phyloP scores from a whole-genome alignment of 2,888 invertebrate genomes.

The Athalia rosae region DNA sequence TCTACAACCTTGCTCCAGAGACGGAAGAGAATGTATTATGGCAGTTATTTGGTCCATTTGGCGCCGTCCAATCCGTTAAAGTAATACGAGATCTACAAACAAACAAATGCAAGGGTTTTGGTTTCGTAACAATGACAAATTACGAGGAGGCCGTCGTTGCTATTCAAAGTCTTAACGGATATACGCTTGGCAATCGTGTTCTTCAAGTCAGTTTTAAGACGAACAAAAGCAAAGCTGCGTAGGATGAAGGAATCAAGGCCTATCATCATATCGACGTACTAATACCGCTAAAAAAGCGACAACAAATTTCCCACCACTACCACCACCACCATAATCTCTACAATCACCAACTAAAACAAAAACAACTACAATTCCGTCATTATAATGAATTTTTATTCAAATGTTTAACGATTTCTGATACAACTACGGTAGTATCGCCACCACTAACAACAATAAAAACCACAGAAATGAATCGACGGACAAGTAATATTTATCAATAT shows the following conservation, averaged over 20 bases:
- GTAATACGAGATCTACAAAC: constrained; percentile 94
- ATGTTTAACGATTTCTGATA: too few relatives aligned
- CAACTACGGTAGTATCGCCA: too few relatives aligned
- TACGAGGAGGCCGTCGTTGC: constrained; percentile 95
- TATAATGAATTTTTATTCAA: constrained; percentile 22
- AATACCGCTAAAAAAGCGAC: constrained; percentile 48
- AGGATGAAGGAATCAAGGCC: constrained; percentile 67
- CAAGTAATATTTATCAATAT: too few relatives aligned
- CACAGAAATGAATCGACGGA: neutral
- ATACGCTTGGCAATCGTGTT: constrained; percentile 91
- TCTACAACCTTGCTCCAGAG: constrained; percentile 96
- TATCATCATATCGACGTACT: constrained; percentile 31
- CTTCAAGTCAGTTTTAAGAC: constrained; percentile 96
- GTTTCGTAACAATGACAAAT: constrained; percentile 96
- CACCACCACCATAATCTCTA: constrained; percentile 22
- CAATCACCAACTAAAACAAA: constrained; percentile 44
- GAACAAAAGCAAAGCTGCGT: constrained; percentile 85
- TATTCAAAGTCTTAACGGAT: constrained; percentile 93
- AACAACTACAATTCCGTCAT: constrained; percentile 42
- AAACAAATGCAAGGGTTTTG: constrained; percentile 96
- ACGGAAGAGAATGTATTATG: constrained; percentile 96
- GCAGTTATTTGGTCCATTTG: constrained; percentile 97
- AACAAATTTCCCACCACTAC: constrained; percentile 45
- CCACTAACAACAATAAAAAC: constrained; percentile 29
- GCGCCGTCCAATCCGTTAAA: constrained; percentile 94